A percentile compares a stretch with the other conserved stretches of the same genome.
Conservation (phyloP, 2,888 invertebrate species). For the Subacronicta megacephala region DNA sequence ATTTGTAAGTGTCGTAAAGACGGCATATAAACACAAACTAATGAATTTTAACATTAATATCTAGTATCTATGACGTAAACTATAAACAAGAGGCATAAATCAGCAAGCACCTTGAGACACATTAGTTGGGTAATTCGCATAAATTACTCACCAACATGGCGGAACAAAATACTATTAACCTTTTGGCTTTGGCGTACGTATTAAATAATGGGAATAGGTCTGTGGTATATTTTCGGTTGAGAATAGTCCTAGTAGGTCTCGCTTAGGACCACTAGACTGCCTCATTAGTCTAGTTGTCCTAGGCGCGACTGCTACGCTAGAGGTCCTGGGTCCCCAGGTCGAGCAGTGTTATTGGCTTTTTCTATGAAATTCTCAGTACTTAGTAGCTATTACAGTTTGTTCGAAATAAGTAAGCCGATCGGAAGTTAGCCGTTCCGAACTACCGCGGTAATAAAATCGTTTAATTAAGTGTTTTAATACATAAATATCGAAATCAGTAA, state of each 20-base stretch:
- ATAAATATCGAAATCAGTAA: too few species aligned
- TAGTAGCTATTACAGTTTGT: too few species aligned
- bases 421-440: too few species aligned
- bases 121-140: slow-evolving; percentile 47
- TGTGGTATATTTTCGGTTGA: not conserved
- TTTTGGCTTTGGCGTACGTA: slow-evolving; percentile 11
- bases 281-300: too few species aligned
- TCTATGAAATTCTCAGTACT: too few species aligned
- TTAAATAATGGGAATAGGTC: slow-evolving; percentile 5
- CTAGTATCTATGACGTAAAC: slow-evolving; percentile 40
- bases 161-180: slow-evolving; percentile 32
- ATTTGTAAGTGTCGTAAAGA: slow-evolving; percentile 40
- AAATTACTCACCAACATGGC: slow-evolving; percentile 40
- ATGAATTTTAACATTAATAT: slow-evolving; percentile 53
- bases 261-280: too few species aligned
- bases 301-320: too few species aligned
- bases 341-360: too few species aligned
- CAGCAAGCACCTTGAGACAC: slow-evolving; percentile 49
- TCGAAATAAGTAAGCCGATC: too few species aligned
- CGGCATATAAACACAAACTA: slow-evolving; percentile 40
- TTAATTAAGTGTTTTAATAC: too few species aligned
- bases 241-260: not conserved
- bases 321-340: too few species aligned
- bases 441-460: too few species aligned
- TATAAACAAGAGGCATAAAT: slow-evolving; percentile 51